phyloP scores from a whole-genome alignment of 2,113 vertebrate species.

The Nothoprocta perdicaria region DNA sequence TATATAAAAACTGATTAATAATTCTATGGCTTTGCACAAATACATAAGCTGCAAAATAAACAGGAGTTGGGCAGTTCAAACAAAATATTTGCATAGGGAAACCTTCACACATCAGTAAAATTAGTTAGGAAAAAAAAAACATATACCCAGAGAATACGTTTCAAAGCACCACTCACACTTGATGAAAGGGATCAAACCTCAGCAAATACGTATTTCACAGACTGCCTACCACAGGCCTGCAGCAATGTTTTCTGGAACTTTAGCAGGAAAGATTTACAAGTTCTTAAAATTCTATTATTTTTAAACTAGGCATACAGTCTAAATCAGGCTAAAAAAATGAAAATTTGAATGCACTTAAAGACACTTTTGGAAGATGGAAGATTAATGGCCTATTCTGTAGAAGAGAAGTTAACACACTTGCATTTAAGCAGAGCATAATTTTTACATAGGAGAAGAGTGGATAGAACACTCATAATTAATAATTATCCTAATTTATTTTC shows the following conservation, averaged over 20 bases:
- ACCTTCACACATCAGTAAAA: background rate
- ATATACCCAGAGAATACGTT: background rate
- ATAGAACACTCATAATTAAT: slow-evolving; percentile 63
- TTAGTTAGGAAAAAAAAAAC: background rate
- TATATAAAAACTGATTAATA: background rate
- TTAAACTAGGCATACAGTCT: background rate
- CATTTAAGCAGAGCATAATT: slow-evolving; percentile 60
- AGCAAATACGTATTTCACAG: slow-evolving; percentile 46
- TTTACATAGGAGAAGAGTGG: slow-evolving; percentile 53
- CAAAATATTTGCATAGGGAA: background rate
- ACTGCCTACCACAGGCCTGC: slow-evolving; percentile 19
- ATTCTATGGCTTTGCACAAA: background rate
- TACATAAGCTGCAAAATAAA: background rate
- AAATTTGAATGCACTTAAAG: slow-evolving; percentile 37
- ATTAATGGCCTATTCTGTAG: slow-evolving; percentile 49
- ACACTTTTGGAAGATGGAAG: slow-evolving; percentile 43
- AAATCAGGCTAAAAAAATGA: slow-evolving; percentile 22
- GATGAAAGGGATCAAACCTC: background rate
- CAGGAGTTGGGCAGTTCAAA: background rate
- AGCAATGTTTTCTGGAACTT: background rate
- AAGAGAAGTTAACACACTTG: slow-evolving; percentile 58
- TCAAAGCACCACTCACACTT: background rate
- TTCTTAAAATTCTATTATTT: background rate
- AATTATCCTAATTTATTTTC: slow-evolving; percentile 68
- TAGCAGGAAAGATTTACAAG: background rate